These are phyloP conservation scores for Pentamera pediparva DNA, from an alignment of 53 echinoderm and acorn worm genomes.

Conservation along the genomic window DNA sequence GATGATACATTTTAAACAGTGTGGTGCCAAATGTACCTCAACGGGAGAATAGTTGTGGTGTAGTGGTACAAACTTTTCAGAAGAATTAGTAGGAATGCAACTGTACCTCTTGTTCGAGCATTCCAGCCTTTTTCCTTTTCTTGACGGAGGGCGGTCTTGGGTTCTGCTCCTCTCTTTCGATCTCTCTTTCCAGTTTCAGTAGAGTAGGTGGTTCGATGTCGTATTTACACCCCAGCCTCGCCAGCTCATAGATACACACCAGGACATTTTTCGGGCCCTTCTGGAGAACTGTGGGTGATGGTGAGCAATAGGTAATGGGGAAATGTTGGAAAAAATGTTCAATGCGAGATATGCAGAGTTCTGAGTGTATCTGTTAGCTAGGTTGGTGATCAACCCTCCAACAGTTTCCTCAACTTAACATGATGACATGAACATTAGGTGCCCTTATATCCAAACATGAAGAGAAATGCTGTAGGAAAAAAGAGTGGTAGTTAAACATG, in stretches of 20 bases:
- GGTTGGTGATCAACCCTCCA: too few relatives aligned
- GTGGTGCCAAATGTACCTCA: background rate
- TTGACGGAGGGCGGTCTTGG: constrained; percentile 68
- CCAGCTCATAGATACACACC: constrained; percentile 90
- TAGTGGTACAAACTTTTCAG: background rate
- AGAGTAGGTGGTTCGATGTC: constrained; percentile 90
- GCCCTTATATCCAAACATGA: background rate
- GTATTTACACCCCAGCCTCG: constrained; percentile 66
- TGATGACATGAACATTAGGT: background rate
- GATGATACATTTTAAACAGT: too few relatives aligned
- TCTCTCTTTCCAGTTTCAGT: constrained; percentile 94
- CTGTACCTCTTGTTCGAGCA: constrained; percentile 75
- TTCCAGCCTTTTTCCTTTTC: constrained; percentile 40
- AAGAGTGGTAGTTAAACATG: too few relatives aligned
- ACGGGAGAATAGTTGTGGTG: background rate
- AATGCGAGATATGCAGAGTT: background rate
- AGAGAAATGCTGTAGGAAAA: background rate
- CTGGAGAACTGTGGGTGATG: constrained; percentile 76
- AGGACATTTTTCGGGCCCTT: constrained; percentile 92
- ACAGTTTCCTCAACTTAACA: background rate
- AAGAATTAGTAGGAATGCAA: too few relatives aligned
- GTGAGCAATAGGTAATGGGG: too few relatives aligned
- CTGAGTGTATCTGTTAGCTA: background rate
- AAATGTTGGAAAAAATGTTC: too few relatives aligned
- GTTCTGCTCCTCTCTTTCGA: constrained; percentile 84